Evolutionary conservation across 2,113 vertebrate genomes (phyloP).

Genomic region (Arvicanthis niloticus): DNA sequence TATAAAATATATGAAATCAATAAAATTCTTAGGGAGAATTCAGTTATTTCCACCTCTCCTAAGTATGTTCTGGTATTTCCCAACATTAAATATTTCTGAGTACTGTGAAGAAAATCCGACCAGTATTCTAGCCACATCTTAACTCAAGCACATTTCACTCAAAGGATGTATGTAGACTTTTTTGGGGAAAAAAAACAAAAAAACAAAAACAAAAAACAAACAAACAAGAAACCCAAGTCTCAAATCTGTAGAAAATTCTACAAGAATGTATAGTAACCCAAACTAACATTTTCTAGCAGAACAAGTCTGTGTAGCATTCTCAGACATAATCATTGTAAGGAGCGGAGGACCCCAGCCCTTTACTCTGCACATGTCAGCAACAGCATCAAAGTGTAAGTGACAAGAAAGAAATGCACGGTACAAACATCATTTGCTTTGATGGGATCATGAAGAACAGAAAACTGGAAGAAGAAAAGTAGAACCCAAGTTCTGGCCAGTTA

Average conservation of each 20-base stretch:
- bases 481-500: slow-evolving; percentile 72
- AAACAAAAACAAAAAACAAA: no score
- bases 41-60: slow-evolving; percentile 13
- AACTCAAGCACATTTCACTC: slow-evolving; percentile 21
- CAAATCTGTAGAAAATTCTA: slow-evolving; percentile 46
- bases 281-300: slow-evolving; percentile 28
- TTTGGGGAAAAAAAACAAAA: background rate
- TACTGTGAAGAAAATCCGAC: slow-evolving; percentile 33
- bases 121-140: background rate
- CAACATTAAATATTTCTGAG: background rate
- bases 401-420: background rate
- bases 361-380: slow-evolving; percentile 47
- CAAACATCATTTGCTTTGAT: slow-evolving; percentile 38
- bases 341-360: slow-evolving; percentile 64
- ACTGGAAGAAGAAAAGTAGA: slow-evolving; percentile 3
- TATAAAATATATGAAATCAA: slow-evolving; percentile 49
- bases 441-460: background rate
- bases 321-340: slow-evolving; percentile 57
- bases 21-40: slow-evolving; percentile 46
- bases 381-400: slow-evolving; percentile 19
- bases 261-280: slow-evolving; percentile 57
- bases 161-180: background rate
- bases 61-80: background rate
- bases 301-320: slow-evolving; percentile 79
- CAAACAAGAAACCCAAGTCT: background rate